phyloP scores from a whole-genome alignment of 2,797 vertebrate genomes.

The Enteromius mattozi region DNA sequence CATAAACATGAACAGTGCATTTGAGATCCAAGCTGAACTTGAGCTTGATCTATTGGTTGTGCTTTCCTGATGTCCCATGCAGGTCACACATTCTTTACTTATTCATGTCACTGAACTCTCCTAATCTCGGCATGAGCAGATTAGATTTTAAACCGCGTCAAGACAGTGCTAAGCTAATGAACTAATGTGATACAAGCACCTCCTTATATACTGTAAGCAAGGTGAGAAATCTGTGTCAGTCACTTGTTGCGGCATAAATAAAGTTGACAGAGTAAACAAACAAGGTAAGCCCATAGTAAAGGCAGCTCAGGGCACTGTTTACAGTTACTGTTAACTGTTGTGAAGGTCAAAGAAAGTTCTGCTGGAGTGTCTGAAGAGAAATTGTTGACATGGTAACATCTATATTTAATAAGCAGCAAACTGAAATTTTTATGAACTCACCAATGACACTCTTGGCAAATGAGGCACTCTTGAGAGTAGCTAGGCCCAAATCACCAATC shows the following conservation, averaged over 20 bases:
- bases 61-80: not conserved
- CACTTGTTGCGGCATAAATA: conserved; percentile 28
- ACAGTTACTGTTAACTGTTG: conserved; percentile 32
- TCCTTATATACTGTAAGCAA: not conserved
- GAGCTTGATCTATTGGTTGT: not conserved
- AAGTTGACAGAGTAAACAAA: conserved; percentile 41
- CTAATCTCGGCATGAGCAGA: not conserved
- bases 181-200: conserved; percentile 4
- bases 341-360: conserved; percentile 49
- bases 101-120: conserved; percentile 9
- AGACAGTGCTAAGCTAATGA: not conserved
- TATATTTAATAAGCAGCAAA: not conserved
- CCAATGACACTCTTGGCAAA: conserved; percentile 97
- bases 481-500: conserved; percentile 93
- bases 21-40: not conserved
- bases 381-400: not conserved
- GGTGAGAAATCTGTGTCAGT: conserved; percentile 33
- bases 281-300: not conserved
- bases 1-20: not conserved
- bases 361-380: not conserved
- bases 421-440: conserved; percentile 61
- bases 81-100: conserved; percentile 25
- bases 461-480: conserved; percentile 92
- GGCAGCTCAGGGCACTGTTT: conserved; percentile 43
- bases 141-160: conserved; percentile 1